Conservation (phyloP, 2,888 invertebrate genomes). For the Eupithecia inturbata region DNA sequence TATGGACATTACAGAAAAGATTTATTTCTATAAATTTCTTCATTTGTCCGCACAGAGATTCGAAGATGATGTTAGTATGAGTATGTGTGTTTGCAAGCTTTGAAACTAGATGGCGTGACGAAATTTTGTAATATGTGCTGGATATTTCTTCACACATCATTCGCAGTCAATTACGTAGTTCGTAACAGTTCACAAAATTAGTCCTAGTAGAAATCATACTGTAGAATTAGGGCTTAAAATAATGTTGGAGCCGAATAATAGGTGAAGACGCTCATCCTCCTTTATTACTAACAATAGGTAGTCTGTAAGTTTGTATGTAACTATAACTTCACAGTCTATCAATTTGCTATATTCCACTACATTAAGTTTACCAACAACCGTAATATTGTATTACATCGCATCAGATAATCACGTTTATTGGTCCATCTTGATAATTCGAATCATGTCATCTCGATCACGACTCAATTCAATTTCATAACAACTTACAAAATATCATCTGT, state of each 20-base stretch:
- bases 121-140: neutral
- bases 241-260: too few species aligned
- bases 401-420: conserved; percentile 40
- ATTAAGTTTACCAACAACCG: conserved; percentile 25
- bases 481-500: conserved; percentile 9
- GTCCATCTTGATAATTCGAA: conserved; percentile 46
- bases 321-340: neutral
- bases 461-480: conserved; percentile 48
- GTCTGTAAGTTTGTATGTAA: neutral
- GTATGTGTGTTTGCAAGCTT: neutral
- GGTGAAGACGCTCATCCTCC: too few species aligned
- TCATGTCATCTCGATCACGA: conserved; percentile 54
- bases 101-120: neutral
- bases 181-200: neutral
- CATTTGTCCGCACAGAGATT: neutral
- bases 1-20: neutral
- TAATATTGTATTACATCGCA: conserved; percentile 26
- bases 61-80: neutral
- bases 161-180: neutral
- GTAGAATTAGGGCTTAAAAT: too few species aligned
- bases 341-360: conserved; percentile 14
- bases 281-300: too few species aligned
- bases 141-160: neutral
- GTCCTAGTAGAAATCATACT: neutral
- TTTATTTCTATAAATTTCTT: neutral